phyloP scores from a whole-genome alignment of 2,113 vertebrate genomes.

The Tenebrosternarchus preto region DNA sequence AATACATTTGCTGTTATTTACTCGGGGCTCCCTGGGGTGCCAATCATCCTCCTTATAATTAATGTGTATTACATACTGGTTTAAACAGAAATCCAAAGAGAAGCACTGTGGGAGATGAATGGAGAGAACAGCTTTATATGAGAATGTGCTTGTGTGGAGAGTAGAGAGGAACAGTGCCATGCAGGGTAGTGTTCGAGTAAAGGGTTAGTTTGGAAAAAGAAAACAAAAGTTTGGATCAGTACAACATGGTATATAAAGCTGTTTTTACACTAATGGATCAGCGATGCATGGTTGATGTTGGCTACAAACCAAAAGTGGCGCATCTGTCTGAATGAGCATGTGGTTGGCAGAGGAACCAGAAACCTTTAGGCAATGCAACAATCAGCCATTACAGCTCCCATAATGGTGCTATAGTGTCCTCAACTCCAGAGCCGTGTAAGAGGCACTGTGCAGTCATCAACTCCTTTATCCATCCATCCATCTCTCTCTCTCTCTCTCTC shows the following conservation, averaged over 20 bases:
- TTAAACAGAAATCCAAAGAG: background rate
- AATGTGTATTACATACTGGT: background rate
- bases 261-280: conserved; percentile 9
- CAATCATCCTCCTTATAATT: conserved; percentile 28
- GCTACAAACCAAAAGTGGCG: background rate
- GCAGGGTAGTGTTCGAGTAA: background rate
- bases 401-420: background rate
- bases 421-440: background rate
- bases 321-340: conserved; percentile 28
- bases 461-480: background rate
- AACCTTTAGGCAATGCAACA: too few species aligned
- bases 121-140: background rate
- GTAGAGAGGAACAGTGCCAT: too few species aligned
- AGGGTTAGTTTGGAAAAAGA: background rate
- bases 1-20: conserved; percentile 32
- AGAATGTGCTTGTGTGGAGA: conserved; percentile 17
- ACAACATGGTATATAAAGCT: background rate
- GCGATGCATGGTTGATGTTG: conserved; percentile 17
- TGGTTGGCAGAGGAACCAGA: background rate
- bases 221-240: background rate
- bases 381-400: background rate
- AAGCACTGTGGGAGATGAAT: background rate
- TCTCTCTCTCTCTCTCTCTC: too few species aligned
- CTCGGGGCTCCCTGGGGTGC: background rate
- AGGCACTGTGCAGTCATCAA: background rate